These are phyloP conservation scores for Apoda limacodes DNA, from an alignment of 2,888 invertebrate genomes.

Conservation along the genomic window DNA sequence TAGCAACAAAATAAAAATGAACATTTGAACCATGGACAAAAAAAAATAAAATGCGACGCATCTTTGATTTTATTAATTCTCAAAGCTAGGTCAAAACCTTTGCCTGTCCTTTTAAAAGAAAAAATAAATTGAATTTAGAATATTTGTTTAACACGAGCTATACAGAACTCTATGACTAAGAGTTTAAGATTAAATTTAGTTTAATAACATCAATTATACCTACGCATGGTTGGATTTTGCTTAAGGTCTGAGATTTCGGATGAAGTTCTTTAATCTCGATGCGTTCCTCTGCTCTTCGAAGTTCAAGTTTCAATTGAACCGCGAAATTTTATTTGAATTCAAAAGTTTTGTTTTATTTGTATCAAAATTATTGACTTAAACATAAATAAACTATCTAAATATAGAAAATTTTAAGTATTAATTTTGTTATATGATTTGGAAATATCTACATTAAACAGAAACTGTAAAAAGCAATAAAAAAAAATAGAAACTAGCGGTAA, in stretches of 20 bases:
- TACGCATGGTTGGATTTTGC: not conserved
- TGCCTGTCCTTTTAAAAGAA: slow-evolving; percentile 36
- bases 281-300: slow-evolving; percentile 56
- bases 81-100: slow-evolving; percentile 61
- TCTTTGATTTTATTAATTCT: slow-evolving; percentile 63
- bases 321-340: slow-evolving; percentile 8
- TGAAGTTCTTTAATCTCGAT: slow-evolving; percentile 66
- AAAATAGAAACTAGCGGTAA: too few relatives aligned
- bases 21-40: too few relatives aligned
- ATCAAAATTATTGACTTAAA: not conserved
- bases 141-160: slow-evolving; percentile 17
- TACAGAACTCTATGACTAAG: slow-evolving; percentile 30
- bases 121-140: slow-evolving; percentile 38
- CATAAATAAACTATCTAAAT: not conserved
- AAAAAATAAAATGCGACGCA: slow-evolving; percentile 39
- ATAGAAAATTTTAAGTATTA: too few relatives aligned
- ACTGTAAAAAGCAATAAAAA: too few relatives aligned
- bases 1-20: too few relatives aligned
- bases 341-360: not conserved
- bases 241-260: slow-evolving; percentile 49
- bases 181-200: slow-evolving; percentile 30
- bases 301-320: slow-evolving; percentile 41
- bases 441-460: too few relatives aligned
- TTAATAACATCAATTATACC: slow-evolving; percentile 6
- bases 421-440: too few relatives aligned